A percentile compares a stretch with the other conserved stretches of the same genome.
Conservation (phyloP, 2,888 invertebrate species). For the Dyspetes luteomarginatus region DNA sequence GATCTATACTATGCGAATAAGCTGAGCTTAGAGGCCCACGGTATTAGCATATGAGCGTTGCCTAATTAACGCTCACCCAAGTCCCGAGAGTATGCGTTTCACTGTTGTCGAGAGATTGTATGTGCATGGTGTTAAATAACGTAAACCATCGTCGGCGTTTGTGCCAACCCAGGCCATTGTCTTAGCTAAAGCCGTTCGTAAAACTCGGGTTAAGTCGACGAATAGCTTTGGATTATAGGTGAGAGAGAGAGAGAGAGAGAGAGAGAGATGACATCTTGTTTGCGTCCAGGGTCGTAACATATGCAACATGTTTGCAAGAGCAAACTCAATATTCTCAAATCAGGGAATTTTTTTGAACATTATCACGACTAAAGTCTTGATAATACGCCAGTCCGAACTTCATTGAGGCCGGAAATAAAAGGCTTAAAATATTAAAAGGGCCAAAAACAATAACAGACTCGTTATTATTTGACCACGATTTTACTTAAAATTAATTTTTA, state of each 20-base stretch:
- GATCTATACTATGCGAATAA: constrained; percentile 80
- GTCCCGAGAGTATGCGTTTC: constrained; percentile 16
- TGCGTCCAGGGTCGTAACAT: too few species aligned
- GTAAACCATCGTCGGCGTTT: constrained; percentile 56
- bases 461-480: too few species aligned
- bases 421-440: too few species aligned
- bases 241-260: constrained; percentile 27
- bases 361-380: too few species aligned
- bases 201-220: constrained; percentile 78
- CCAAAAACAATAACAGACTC: too few species aligned
- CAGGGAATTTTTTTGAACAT: too few species aligned
- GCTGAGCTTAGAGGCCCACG: constrained; percentile 81
- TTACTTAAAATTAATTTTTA: too few species aligned
- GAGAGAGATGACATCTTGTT: neutral
- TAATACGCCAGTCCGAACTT: too few species aligned
- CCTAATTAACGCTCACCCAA: constrained; percentile 80
- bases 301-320: constrained; percentile 20
- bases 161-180: constrained; percentile 77
- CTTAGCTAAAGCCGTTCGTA: constrained; percentile 81
- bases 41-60: constrained; percentile 82
- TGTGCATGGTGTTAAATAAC: constrained; percentile 57
- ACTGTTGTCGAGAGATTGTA: constrained; percentile 16
- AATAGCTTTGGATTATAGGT: constrained; percentile 63
- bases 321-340: too few species aligned
- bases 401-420: too few species aligned